Percentiles rank a stretch among this genome's conserved stretches.
Conservation (phyloP, 2,113 vertebrate genomes). For the Carlito syrichta region DNA sequence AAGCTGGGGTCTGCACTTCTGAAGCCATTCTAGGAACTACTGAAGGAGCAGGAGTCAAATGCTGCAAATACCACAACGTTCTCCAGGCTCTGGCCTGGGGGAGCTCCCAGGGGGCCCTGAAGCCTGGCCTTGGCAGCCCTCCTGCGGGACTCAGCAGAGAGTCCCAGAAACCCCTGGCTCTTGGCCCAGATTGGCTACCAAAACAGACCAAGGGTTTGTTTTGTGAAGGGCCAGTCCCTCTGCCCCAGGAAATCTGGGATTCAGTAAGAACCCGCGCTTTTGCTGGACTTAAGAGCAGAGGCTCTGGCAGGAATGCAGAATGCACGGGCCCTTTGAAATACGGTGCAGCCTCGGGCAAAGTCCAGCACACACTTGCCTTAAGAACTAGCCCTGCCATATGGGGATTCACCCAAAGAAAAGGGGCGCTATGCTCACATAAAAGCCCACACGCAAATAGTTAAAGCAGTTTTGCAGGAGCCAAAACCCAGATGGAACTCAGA, state of each 20-base stretch:
- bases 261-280: not conserved
- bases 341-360: rapidly evolving
- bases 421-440: rapidly evolving
- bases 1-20: not conserved
- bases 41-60: not conserved
- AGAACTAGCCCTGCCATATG: rapidly evolving
- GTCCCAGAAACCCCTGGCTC: not conserved
- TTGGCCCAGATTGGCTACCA: not conserved
- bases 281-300: not conserved
- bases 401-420: not conserved
- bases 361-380: not conserved
- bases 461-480: not conserved
- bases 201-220: not conserved
- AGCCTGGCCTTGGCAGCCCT: not conserved
- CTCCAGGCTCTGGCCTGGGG: not conserved
- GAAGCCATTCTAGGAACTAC: not conserved
- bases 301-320: not conserved
- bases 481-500: not conserved
- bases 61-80: not conserved
- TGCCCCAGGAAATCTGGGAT: not conserved
- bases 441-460: too few relatives aligned
- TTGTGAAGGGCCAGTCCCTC: not conserved
- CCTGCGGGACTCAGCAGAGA: not conserved
- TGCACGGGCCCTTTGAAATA: not conserved
- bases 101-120: not conserved